These are phyloP conservation scores for Micropoecilia bifurca DNA, from an alignment of 2,797 vertebrate species.

Conservation along the genomic window DNA sequence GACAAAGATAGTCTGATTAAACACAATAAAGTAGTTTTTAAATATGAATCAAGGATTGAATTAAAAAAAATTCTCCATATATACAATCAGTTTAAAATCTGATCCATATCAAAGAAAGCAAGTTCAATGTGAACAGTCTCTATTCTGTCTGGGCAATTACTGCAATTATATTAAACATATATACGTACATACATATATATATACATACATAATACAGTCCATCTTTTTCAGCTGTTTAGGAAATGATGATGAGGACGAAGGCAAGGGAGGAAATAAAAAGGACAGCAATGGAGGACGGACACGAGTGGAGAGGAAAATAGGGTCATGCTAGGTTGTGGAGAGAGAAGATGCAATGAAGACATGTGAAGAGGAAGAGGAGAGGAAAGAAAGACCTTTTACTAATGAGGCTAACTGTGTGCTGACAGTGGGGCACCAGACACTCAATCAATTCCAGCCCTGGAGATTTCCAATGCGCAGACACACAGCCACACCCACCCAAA, in stretches of 20 bases:
- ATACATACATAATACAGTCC: no score
- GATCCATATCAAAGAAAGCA: not conserved
- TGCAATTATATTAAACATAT: no score
- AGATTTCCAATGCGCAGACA: constrained; percentile 36
- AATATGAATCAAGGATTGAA: not conserved
- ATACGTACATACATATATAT: no score
- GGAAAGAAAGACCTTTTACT: constrained; percentile 57
- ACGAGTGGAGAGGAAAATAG: not conserved
- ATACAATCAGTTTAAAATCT: not conserved
- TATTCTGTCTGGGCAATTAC: not conserved
- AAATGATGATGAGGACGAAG: constrained; percentile 4
- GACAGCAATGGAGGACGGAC: not conserved
- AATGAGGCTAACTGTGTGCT: constrained; percentile 69
- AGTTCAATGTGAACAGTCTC: not conserved
- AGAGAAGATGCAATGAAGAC: constrained; percentile 39
- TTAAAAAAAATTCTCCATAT: not conserved
- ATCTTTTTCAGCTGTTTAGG: constrained; percentile 2
- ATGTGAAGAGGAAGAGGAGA: constrained; percentile 38
- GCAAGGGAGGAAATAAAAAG: not conserved
- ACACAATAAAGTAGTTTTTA: not conserved
- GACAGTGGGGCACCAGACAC: constrained; percentile 63
- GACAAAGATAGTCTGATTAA: not conserved
- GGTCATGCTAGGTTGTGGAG: constrained; percentile 12
- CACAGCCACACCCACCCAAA: constrained; percentile 14
- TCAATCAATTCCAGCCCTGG: constrained; percentile 63